Base-by-base conservation (phyloP, 1,140 invertebrate genomes). In the Notospermus geniculatus region DNA sequence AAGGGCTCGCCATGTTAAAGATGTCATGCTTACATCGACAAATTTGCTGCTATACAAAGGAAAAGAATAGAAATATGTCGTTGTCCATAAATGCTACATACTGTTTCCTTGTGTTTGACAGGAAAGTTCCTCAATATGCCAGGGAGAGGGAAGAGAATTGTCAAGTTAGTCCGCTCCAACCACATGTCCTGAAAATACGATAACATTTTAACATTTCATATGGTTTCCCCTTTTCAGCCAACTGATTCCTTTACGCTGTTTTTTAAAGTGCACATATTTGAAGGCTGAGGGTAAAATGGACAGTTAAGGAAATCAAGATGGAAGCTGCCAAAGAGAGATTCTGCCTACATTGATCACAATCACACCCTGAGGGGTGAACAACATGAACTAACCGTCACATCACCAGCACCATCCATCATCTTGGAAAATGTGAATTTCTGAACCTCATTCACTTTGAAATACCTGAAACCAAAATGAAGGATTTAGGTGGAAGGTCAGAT, bases 71-170 rank as follows among this genome's bases (percentile, higher is more conserved):
- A n/a, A n/a, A n/a, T n/a, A n/a, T n/a, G n/a, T n/a, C n/a, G n/a
- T n/a, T n/a, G n/a, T n/a, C n/a, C n/a, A 36, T 36, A 7, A 4
- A 36, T 45, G 28, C 53, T 29, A 58, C 69, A 62, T 69, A 80
- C 75, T 19, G 63, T 65, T 13, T 88, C 84, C n/a, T 85, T 83
- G 2, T 84, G 82, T 13, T 84, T 85, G 0, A 97, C 93, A 80
- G 95, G 92, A 71, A 94, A 96, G 93, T 94, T 97, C 52, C 92
- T 86, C 9, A 99, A 77, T 65, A 98, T 97, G 2, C 93, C 93
- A 63, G 96, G 92, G 45, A 95, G 83, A 0, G 89, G 86, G 46
- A 87, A 87, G 45, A 90, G 88, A 2, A 89, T 95, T 0, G 86
- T 85, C 22, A 97, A 76, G 59, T 90, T 88, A 0, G 92, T 95